Evolutionary conservation across 2,888 invertebrate genomes (phyloP), one percentile per base, ranked within the genome.

Genomic region (Pseudococcus viburni): DNA sequence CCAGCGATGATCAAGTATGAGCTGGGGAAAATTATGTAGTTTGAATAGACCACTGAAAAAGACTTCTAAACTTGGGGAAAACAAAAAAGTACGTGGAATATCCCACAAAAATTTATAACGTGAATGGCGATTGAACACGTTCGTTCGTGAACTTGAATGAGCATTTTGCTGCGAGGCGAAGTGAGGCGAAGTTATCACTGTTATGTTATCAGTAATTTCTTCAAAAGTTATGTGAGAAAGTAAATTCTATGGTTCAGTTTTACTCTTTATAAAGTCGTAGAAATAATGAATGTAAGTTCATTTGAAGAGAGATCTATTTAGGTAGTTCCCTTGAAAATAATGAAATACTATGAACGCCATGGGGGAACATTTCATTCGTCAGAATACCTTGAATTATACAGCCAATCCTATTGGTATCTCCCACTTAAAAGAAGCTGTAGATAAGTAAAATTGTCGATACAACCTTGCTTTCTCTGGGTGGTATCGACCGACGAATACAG

Each of bases 391-490:
- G 19, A 22, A 64, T 64, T n/a, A 11, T 9, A 8, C 22, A 73
- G 11, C 33, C 73, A 33, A 73, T 33, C 80, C 42, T 6, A 83
- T 46, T 46, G 42, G 19, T 33, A 83, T 46, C 19, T 46, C 73
- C 80, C 19, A 46, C 80, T 46, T 4, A 19, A 46, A 80, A 39
- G n/a, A 46, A 46, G 12, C 80, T 83, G 80, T 42, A 77, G 42
- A 83, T 83, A 46, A 83, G 12, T 17, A 1, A 46, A 0, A 46
- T 46, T 46, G 22, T 46, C 80, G 9, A 46, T 26, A 46, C 19
- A 46, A n/a, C 80, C 80, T 83, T 83, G 22, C 46, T 42, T 83
- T 83, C n/a, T 46, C 9, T 46, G 80, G 80, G 80, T 19, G 80
- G 46, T 83, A 46, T 46, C 46, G n/a, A 39, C 15, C 77, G 39